phyloP scores from a whole-genome alignment of 2,888 invertebrate genomes.

The Fabriciana adippe region DNA sequence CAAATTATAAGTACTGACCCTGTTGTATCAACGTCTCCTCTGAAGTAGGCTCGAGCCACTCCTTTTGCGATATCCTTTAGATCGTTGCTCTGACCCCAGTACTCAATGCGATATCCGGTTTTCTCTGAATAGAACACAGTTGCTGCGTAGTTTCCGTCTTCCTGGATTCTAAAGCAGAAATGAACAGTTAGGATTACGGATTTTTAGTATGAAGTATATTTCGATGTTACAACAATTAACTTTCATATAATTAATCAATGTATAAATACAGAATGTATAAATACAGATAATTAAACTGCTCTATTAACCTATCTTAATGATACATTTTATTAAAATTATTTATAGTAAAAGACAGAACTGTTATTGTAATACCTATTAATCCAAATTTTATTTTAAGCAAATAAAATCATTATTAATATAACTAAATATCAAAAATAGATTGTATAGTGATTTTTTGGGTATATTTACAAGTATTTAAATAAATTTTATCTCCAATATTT shows the following conservation, averaged over 20 bases:
- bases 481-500: not conserved
- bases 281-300: too few relatives aligned
- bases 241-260: too few relatives aligned
- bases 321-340: too few relatives aligned
- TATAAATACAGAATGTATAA: too few relatives aligned
- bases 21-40: constrained; percentile 86
- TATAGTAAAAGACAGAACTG: too few relatives aligned
- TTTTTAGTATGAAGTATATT: too few relatives aligned
- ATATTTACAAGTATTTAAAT: not conserved
- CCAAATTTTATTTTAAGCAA: too few relatives aligned
- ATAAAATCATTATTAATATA: too few relatives aligned
- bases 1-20: constrained; percentile 81
- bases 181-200: too few relatives aligned
- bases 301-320: too few relatives aligned
- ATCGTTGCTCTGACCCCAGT: constrained; percentile 90
- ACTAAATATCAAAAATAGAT: constrained; percentile 1
- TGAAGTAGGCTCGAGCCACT: constrained; percentile 89
- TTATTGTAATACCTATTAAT: too few relatives aligned
- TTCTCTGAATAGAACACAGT: constrained; percentile 87
- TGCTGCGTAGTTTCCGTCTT: constrained; percentile 88
- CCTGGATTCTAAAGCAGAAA: constrained; percentile 76
- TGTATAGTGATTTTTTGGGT: not conserved
- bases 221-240: too few relatives aligned
- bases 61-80: constrained; percentile 84
- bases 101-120: constrained; percentile 87